Evolutionary conservation across 2,888 invertebrate species (phyloP).

Genomic region (Encarsia formosa): DNA sequence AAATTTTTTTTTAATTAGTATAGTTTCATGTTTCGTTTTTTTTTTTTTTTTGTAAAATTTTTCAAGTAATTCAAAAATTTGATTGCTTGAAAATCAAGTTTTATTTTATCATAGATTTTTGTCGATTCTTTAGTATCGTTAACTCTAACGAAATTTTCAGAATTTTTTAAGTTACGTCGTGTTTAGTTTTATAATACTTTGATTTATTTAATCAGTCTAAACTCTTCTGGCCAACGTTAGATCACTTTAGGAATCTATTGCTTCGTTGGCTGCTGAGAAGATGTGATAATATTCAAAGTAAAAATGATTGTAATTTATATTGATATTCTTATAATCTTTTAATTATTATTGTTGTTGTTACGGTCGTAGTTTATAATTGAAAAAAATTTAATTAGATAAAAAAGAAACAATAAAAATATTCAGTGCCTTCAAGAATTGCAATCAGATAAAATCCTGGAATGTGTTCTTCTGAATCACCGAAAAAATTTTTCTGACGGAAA

Average conservation of each 20-base stretch:
- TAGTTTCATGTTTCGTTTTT: too few relatives aligned
- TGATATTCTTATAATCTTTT: not conserved
- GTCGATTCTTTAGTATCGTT: not conserved
- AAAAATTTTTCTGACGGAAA: too few relatives aligned
- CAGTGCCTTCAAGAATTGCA: too few relatives aligned
- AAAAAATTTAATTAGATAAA: not conserved
- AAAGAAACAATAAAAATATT: not conserved
- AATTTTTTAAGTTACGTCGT: conserved; percentile 37
- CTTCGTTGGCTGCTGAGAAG: conserved; percentile 14
- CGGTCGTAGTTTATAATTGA: too few relatives aligned
- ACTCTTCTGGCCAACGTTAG: conserved; percentile 42
- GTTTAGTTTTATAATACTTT: conserved; percentile 44
- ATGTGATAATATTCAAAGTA: conserved; percentile 5
- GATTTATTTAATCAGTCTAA: conserved; percentile 49
- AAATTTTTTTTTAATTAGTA: too few relatives aligned
- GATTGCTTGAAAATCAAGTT: too few relatives aligned
- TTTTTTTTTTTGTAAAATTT: too few relatives aligned
- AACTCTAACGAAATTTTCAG: not conserved
- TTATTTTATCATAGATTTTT: too few relatives aligned
- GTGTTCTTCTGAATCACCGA: too few relatives aligned
- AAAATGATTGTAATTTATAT: conserved; percentile 8
- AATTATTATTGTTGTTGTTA: not conserved
- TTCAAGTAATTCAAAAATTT: too few relatives aligned
- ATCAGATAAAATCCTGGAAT: too few relatives aligned
- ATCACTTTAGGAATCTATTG: conserved; percentile 10